Percentiles rank a stretch among this genome's conserved stretches.
Conservation (phyloP, 2,888 invertebrate genomes). For the Rambutsinella grinnellia region DNA sequence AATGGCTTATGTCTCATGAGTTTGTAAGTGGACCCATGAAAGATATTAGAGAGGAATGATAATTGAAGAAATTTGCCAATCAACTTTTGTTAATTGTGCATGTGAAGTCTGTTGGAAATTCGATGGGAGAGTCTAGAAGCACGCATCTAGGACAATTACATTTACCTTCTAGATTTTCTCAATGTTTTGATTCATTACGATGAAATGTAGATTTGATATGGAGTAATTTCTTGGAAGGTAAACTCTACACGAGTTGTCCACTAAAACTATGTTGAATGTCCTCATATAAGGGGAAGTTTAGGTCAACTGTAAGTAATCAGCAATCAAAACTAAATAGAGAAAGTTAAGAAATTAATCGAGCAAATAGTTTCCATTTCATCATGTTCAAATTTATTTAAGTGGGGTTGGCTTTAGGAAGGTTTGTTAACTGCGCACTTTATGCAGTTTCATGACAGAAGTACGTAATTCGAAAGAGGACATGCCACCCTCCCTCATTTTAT, state of each 20-base stretch:
- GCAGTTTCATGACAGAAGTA: too few species aligned
- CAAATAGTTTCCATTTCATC: slow-evolving; percentile 39
- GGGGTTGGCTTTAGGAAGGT: not conserved
- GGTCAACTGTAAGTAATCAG: slow-evolving; percentile 12
- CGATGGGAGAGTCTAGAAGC: not conserved
- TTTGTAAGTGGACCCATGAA: too few species aligned
- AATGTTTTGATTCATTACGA: not conserved
- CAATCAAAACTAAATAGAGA: slow-evolving; percentile 38
- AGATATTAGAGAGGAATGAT: too few species aligned
- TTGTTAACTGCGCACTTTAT: too few species aligned
- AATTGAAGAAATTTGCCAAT: not conserved
- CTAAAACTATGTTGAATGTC: not conserved
- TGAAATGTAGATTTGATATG: not conserved
- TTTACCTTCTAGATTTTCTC: not conserved
- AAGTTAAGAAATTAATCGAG: slow-evolving; percentile 61
- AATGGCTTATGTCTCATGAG: too few species aligned
- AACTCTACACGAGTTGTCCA: not conserved
- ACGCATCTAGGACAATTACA: not conserved
- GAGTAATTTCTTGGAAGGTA: not conserved
- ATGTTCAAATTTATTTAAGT: slow-evolving; percentile 10
- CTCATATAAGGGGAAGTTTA: not conserved
- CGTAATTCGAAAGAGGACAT: too few species aligned
- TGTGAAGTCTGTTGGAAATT: slow-evolving; percentile 2
- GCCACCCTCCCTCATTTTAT: too few species aligned
- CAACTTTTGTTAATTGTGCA: slow-evolving; percentile 13